Percentiles rank a stretch among this genome's conserved stretches.
phyloP scores from a whole-genome alignment of 2,113 vertebrate species.

The Notarius lentiginosus region DNA sequence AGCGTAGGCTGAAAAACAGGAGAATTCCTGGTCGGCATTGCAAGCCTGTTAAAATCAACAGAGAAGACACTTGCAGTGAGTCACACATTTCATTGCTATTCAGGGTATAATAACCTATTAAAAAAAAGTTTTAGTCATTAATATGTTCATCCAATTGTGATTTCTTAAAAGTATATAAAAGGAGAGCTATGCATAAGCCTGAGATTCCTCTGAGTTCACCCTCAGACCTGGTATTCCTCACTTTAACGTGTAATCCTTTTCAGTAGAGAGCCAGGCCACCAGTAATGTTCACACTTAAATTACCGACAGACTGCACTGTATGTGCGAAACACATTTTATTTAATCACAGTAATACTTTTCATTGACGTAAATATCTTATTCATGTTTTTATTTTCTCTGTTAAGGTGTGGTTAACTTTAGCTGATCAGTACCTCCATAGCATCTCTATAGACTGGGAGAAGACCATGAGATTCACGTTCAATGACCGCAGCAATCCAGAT shows the following conservation, averaged over 20 bases:
- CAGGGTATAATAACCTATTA: neutral
- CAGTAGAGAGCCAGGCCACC: neutral
- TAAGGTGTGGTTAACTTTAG: slow-evolving; percentile 94
- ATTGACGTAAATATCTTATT: neutral
- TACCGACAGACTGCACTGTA: neutral
- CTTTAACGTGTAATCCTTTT: neutral
- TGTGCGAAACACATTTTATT: neutral
- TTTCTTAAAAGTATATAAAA: neutral
- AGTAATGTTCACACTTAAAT: neutral
- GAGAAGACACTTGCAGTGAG: neutral
- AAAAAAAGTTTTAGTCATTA: neutral
- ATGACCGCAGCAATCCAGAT: slow-evolving; percentile 97
- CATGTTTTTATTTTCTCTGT: neutral
- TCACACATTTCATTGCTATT: neutral
- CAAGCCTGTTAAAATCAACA: neutral
- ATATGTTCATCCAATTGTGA: neutral
- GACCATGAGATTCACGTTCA: slow-evolving; percentile 96
- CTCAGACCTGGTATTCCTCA: neutral
- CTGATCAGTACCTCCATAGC: slow-evolving; percentile 93
- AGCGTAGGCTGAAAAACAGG: neutral
- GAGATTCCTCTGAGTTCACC: neutral
- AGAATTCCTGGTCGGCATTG: neutral
- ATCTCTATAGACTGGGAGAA: slow-evolving; percentile 99
- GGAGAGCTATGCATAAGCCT: neutral
- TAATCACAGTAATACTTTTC: neutral